A percentile compares a stretch with the other conserved stretches of the same genome.
Conservation (phyloP, 2,888 invertebrate genomes). For the Apocheima hispidaria region DNA sequence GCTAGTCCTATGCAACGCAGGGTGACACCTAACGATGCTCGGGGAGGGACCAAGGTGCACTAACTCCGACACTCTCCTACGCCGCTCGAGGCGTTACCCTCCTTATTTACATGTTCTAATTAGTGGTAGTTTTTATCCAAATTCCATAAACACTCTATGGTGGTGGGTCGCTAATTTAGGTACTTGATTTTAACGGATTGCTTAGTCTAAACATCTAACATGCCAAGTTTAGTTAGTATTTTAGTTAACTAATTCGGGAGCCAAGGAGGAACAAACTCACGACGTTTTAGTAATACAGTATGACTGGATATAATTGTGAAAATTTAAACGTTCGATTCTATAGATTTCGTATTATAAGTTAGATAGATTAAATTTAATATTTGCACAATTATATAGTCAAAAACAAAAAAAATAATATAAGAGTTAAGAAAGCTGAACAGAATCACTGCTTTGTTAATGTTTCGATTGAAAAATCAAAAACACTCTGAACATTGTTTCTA, state of each 20-base stretch:
- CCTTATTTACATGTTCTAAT: constrained; percentile 48
- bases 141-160: constrained; percentile 70
- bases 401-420: constrained; percentile 52
- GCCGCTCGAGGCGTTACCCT: constrained; percentile 57
- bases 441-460: constrained; percentile 57
- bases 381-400: constrained; percentile 71
- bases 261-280: constrained; percentile 71
- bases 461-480: constrained; percentile 52
- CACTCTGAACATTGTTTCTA: constrained; percentile 57
- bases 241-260: constrained; percentile 69
- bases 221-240: constrained; percentile 64
- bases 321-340: constrained; percentile 40
- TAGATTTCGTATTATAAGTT: neutral
- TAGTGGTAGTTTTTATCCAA: constrained; percentile 51
- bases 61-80: constrained; percentile 51
- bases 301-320: constrained; percentile 66
- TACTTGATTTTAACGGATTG: constrained; percentile 57
- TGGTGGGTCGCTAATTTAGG: constrained; percentile 69
- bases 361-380: constrained; percentile 46
- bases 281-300: constrained; percentile 51
- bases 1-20: constrained; percentile 77
- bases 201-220: constrained; percentile 75
- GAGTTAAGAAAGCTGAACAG: constrained; percentile 74
- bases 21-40: constrained; percentile 60
- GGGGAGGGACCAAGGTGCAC: constrained; percentile 61